phyloP scores from a whole-genome alignment of 2,797 vertebrate genomes.

The Esox lucius region DNA sequence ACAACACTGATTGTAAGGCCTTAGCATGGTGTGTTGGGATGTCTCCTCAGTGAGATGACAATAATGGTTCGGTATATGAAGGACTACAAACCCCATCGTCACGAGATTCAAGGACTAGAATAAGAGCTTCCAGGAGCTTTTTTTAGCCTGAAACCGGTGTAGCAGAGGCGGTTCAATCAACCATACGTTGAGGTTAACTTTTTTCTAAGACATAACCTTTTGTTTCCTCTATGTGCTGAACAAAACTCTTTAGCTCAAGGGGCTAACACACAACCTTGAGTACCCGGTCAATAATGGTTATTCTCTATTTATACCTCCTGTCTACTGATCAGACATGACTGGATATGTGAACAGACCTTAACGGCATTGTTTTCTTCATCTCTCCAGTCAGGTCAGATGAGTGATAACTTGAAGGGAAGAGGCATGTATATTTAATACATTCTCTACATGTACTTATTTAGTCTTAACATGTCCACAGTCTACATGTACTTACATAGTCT shows the following conservation, averaged over 20 bases:
- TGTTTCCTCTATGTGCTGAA: background rate
- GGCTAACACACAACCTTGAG: background rate
- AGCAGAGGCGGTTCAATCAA: background rate
- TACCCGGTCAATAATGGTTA: background rate
- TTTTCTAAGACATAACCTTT: background rate
- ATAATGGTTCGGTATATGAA: conserved; percentile 27
- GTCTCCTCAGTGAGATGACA: conserved; percentile 28
- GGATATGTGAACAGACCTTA: background rate
- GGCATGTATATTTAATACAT: background rate
- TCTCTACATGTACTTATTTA: background rate
- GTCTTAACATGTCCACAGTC: background rate
- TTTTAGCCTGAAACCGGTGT: background rate
- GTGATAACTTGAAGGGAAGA: background rate
- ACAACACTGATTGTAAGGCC: conserved; percentile 34
- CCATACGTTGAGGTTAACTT: background rate
- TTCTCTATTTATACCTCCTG: background rate
- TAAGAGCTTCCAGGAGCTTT: background rate
- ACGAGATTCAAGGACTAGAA: background rate
- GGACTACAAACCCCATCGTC: background rate
- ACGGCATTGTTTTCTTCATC: background rate
- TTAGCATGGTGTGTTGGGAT: conserved; percentile 4
- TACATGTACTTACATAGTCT: background rate
- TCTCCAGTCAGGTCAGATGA: background rate
- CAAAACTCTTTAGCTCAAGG: background rate
- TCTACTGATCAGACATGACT: background rate